Evolutionary conservation across 2,797 vertebrate genomes (phyloP).

Genomic region (Leuciscus waleckii): DNA sequence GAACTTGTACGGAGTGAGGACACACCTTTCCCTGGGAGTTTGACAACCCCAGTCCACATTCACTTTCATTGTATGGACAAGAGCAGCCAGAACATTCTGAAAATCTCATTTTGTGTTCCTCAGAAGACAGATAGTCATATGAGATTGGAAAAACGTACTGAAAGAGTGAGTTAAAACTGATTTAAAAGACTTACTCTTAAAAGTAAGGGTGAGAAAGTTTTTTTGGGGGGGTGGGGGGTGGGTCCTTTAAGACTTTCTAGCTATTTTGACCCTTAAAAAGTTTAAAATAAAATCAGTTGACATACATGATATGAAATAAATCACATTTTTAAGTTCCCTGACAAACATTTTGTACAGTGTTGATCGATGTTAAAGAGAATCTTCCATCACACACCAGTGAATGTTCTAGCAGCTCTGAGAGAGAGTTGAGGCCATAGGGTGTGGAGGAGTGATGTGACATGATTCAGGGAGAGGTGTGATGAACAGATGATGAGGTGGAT

Average conservation of each 20-base stretch:
- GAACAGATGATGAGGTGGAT: slow-evolving; percentile 39
- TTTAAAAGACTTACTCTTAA: too few relatives aligned
- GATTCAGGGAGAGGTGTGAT: slow-evolving; percentile 41
- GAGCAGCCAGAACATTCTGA: neutral
- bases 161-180: neutral
- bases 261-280: neutral
- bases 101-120: neutral
- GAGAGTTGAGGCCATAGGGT: slow-evolving; percentile 11
- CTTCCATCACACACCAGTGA: neutral
- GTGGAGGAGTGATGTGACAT: slow-evolving; percentile 37
- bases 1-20: too few relatives aligned
- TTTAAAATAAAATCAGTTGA: neutral
- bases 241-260: neutral
- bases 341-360: neutral
- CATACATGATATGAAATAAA: neutral
- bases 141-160: neutral
- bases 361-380: neutral
- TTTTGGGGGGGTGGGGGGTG: too few relatives aligned
- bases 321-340: neutral
- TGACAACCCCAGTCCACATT: neutral
- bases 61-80: neutral
- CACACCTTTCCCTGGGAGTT: neutral
- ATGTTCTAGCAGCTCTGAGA: slow-evolving; percentile 18
- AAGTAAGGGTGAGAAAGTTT: too few relatives aligned
- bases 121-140: neutral